phyloP scores from a whole-genome alignment of 2,888 invertebrate species.

The Synanthedon tipuliformis region DNA sequence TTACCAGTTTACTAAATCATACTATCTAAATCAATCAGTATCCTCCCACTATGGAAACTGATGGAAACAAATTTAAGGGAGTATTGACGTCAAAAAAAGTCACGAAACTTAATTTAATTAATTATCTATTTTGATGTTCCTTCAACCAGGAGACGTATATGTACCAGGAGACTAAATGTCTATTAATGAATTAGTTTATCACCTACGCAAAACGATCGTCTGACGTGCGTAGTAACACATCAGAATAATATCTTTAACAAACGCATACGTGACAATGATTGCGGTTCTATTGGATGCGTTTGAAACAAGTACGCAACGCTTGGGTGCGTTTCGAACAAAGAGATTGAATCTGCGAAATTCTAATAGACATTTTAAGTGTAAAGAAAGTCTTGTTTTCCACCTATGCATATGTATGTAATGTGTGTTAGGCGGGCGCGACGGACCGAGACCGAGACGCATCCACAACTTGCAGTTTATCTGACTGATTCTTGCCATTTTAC shows the following conservation, averaged over 20 bases:
- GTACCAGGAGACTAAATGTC: no score
- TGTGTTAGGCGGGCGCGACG: conserved; percentile 25
- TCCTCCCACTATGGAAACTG: no score
- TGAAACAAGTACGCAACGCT: conserved; percentile 21
- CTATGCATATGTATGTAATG: conserved; percentile 46
- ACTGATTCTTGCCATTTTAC: neutral
- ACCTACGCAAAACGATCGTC: neutral
- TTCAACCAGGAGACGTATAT: neutral
- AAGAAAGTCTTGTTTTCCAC: conserved; percentile 61
- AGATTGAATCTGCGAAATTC: conserved; percentile 50
- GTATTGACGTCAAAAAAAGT: no score
- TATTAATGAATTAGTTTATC: neutral
- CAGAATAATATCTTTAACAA: neutral
- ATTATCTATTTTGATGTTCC: no score
- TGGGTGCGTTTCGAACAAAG: conserved; percentile 31
- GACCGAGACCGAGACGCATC: neutral
- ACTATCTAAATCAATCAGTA: no score
- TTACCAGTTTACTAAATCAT: no score
- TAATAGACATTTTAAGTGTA: conserved; percentile 44
- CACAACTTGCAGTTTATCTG: neutral
- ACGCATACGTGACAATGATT: conserved; percentile 11
- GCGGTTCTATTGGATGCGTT: conserved; percentile 15
- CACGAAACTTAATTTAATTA: no score
- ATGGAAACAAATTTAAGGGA: no score
- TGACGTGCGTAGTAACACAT: neutral